Evolutionary conservation across 2,888 invertebrate species (phyloP).

Genomic region (Oscheius sp.): DNA sequence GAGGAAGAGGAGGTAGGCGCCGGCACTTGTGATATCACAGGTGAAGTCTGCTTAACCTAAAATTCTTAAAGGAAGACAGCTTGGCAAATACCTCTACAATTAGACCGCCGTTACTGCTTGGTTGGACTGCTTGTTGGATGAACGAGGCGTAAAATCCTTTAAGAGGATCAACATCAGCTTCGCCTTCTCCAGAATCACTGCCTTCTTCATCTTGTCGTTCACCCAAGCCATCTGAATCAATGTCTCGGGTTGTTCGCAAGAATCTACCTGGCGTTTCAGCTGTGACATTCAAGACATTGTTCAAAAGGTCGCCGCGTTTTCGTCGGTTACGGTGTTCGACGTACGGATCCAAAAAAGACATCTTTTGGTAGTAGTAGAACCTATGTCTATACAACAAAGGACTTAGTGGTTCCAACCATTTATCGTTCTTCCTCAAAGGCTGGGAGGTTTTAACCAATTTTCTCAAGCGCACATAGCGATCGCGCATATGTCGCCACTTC

Average conservation of each 20-base stretch:
- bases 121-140: constrained; percentile 1
- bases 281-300: constrained; percentile 31
- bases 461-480: constrained; percentile 54
- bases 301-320: constrained; percentile 36
- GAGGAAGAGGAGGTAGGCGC: background rate
- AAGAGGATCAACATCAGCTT: constrained; percentile 33
- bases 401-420: constrained; percentile 40
- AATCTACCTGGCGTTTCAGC: constrained; percentile 23
- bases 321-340: constrained; percentile 54
- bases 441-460: constrained; percentile 48
- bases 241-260: background rate
- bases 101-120: constrained; percentile 15
- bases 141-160: constrained; percentile 40
- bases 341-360: constrained; percentile 55
- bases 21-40: background rate
- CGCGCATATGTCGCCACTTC: constrained; percentile 58
- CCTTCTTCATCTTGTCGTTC: constrained; percentile 35
- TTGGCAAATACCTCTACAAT: constrained; percentile 10
- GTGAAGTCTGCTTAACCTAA: constrained; percentile 22
- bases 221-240: constrained; percentile 16
- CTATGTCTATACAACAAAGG: constrained; percentile 25
- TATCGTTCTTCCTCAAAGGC: constrained; percentile 46
- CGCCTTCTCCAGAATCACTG: constrained; percentile 39
- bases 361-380: constrained; percentile 49
- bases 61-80: background rate